Evolutionary conservation across 2,888 invertebrate genomes (phyloP).

Genomic region (Diadromus collaris): DNA sequence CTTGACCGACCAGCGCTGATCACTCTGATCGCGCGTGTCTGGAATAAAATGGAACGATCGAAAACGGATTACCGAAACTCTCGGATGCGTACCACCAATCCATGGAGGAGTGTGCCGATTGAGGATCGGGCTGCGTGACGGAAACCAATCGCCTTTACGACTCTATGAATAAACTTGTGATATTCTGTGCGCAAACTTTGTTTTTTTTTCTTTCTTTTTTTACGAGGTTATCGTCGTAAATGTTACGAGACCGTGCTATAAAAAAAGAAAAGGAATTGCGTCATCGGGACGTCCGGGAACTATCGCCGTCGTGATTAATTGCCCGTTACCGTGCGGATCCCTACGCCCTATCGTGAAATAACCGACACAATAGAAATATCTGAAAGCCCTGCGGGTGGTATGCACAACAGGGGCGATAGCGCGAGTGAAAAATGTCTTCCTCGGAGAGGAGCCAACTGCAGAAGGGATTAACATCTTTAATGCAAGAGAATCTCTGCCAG

Average conservation of each 20-base stretch:
- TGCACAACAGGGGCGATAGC: background rate
- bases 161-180: background rate
- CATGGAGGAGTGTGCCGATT: background rate
- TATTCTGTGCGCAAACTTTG: background rate
- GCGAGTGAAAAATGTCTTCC: background rate
- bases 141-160: conserved; percentile 14
- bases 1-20: background rate
- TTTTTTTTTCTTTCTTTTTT: conserved; percentile 12
- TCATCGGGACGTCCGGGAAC: conserved; percentile 23
- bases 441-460: background rate
- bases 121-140: background rate
- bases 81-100: background rate
- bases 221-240: conserved; percentile 38
- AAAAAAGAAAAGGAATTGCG: conserved; percentile 13
- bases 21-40: conserved; percentile 8
- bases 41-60: background rate
- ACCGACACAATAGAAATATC: conserved; percentile 36
- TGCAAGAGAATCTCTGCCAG: background rate
- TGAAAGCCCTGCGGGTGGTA: background rate
- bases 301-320: conserved; percentile 40
- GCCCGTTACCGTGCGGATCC: conserved; percentile 20
- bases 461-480: conserved; percentile 15
- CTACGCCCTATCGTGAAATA: conserved; percentile 17
- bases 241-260: conserved; percentile 12
- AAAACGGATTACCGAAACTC: background rate